Evolutionary conservation across 2,888 invertebrate genomes (phyloP).

Genomic region (Caradrina clavipalpis): DNA sequence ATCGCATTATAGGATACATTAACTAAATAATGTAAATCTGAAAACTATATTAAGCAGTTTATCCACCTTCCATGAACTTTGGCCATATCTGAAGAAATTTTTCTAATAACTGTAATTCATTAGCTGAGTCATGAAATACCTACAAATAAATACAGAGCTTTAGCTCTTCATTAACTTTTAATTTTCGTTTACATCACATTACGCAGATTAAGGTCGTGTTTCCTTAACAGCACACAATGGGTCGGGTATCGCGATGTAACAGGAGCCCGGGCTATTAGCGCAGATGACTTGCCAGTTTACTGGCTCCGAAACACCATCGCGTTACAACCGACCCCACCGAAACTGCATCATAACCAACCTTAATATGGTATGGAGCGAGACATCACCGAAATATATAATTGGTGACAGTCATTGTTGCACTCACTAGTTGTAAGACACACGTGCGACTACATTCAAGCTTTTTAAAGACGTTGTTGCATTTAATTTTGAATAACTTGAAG

Average conservation of each 20-base stretch:
- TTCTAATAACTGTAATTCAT: not conserved
- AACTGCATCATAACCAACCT: conserved; percentile 69
- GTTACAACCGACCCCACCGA: conserved; percentile 70
- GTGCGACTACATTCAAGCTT: conserved; percentile 27
- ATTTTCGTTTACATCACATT: conserved; percentile 55
- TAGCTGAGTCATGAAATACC: not conserved
- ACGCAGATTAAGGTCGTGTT: conserved; percentile 65
- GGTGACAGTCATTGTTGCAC: conserved; percentile 41
- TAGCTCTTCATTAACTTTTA: conserved; percentile 13
- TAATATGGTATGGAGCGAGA: conserved; percentile 44
- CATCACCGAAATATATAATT: conserved; percentile 55
- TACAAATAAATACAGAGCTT: not conserved
- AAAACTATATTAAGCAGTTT: not conserved
- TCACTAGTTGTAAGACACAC: conserved; percentile 16
- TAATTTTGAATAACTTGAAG: conserved; percentile 52
- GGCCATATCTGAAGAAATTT: not conserved
- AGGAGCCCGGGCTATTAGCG: conserved; percentile 79
- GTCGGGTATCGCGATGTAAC: conserved; percentile 72
- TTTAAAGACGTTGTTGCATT: conserved; percentile 41
- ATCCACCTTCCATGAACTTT: not conserved
- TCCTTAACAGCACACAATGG: conserved; percentile 67
- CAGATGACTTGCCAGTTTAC: conserved; percentile 83
- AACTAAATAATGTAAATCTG: not conserved
- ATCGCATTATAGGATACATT: not conserved
- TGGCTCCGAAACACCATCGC: conserved; percentile 67